Evolutionary conservation across 35 echinoderm and acorn worm genomes (phyloP).

Genomic region (Apostichopus parvimensis): DNA sequence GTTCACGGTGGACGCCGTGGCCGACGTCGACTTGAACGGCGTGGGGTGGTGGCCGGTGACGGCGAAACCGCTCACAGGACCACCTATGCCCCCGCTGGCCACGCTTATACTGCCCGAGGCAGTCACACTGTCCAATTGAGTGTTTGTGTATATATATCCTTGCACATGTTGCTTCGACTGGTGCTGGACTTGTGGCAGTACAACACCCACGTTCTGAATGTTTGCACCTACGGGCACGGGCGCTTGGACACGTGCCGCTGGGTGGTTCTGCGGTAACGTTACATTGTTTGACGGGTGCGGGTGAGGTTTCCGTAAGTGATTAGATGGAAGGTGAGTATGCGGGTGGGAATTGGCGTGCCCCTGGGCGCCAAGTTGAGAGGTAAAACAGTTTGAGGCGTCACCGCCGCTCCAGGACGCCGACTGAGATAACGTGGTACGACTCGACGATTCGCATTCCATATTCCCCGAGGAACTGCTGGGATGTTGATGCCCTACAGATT

Average conservation of each 20-base stretch:
- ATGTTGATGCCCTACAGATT: slow-evolving; percentile 75
- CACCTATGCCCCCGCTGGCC: slow-evolving; percentile 58
- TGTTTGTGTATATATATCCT: slow-evolving; percentile 74
- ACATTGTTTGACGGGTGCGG: slow-evolving; percentile 58
- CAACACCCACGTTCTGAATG: slow-evolving; percentile 60
- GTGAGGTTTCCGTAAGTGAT: slow-evolving; percentile 62
- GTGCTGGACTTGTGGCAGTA: slow-evolving; percentile 73
- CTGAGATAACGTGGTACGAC: slow-evolving; percentile 54
- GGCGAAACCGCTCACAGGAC: slow-evolving; percentile 66
- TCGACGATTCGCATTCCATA: slow-evolving; percentile 89
- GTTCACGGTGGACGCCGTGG: not conserved
- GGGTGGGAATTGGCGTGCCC: slow-evolving; percentile 61
- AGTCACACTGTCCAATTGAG: slow-evolving; percentile 64
- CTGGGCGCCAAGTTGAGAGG: slow-evolving; percentile 66
- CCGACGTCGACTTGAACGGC: slow-evolving; percentile 51
- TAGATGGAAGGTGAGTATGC: slow-evolving; percentile 55
- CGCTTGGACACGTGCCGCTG: slow-evolving; percentile 14
- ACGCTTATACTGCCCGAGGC: slow-evolving; percentile 49
- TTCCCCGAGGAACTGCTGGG: slow-evolving; percentile 40
- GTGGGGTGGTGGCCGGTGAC: slow-evolving; percentile 63
- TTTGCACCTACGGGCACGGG: slow-evolving; percentile 41
- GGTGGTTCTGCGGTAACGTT: slow-evolving; percentile 47
- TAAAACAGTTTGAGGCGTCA: slow-evolving; percentile 59
- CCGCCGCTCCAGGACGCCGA: slow-evolving; percentile 60
- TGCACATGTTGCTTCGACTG: slow-evolving; percentile 34